Evolutionary conservation across 2,113 vertebrate genomes (phyloP), one percentile per base, ranked within the genome.

Genomic region (Brachionichthys hirsutus): DNA sequence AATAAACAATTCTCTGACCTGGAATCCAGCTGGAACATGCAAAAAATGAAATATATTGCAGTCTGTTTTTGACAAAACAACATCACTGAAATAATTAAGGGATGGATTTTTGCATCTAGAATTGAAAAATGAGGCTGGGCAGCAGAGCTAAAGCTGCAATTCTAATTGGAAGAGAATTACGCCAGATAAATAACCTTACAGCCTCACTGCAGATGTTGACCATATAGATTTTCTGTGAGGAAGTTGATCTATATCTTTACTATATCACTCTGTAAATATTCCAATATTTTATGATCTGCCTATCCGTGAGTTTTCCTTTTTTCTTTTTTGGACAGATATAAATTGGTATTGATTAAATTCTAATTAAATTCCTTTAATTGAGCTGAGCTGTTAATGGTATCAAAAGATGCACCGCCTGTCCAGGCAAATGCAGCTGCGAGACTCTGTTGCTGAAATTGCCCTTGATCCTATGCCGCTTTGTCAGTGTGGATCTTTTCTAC

Each of bases 211-310:
- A 30, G 76, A 76, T 77, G 75, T 72, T 81, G 70, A 77, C 66
- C 65, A 2, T 84, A 87, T 85, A 18, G 87, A 88, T 91, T 89
- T 85, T 77, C 60, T 56, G 67, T 34, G 70, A 30, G 62, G 78
- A 84, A 85, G 81, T 78, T 86, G 89, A 88, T 90, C 76, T 82
- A 14, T 22, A 90, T 90, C 80, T 82, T 84, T 76, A 80, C 83
- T 61, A 78, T 67, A 45, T n/a, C 44, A 59, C 57, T 70, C 73
- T 82, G 62, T 84, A 87, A 90, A 87, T 75, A 84, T 42, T 78
- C 59, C 79, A 58, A 83, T 89, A 82, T 87, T 83, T 89, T 83
- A 80, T 88, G 78, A 89, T 90, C 89, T 88, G 87, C 85, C 81
- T 76, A 78, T 81, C 35, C 48, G 56, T 2, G 57, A 67, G 64